Percentiles rank a stretch among this genome's conserved stretches.
Evolutionary conservation across 2,888 invertebrate species (phyloP).

Genomic region (Machimus atricapillus): DNA sequence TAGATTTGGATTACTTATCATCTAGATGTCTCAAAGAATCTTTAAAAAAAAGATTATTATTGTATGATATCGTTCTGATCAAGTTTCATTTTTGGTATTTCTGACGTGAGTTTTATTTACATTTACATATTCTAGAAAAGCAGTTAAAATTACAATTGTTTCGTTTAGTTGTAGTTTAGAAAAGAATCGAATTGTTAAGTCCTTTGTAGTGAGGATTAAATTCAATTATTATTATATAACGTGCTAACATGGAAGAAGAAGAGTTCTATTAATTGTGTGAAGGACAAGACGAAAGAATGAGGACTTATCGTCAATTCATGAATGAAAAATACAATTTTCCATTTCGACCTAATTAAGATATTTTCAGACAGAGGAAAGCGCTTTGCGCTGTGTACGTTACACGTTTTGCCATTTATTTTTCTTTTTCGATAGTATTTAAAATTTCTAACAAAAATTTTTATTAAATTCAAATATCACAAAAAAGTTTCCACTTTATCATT

Average conservation of each 20-base stretch:
- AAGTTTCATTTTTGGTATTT: slow-evolving; percentile 34
- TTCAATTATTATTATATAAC: slow-evolving; percentile 2
- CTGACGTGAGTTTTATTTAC: slow-evolving; percentile 7
- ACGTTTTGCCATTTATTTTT: neutral
- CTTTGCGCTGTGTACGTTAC: neutral
- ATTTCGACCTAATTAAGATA: neutral
- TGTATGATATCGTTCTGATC: slow-evolving; percentile 23
- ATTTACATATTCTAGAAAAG: slow-evolving; percentile 10
- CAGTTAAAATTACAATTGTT: slow-evolving; percentile 4
- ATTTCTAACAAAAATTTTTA: slow-evolving; percentile 11
- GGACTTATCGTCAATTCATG: neutral
- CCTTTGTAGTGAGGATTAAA: neutral
- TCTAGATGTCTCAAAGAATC: slow-evolving; percentile 19
- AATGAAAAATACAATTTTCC: neutral
- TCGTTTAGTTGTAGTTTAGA: neutral
- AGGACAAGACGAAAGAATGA: neutral
- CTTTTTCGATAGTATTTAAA: neutral
- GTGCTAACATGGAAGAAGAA: slow-evolving; percentile 15
- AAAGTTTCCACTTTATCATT: slow-evolving; percentile 12
- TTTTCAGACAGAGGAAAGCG: neutral
- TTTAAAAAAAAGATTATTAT: slow-evolving; percentile 24
- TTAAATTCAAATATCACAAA: slow-evolving; percentile 17
- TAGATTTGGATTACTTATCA: slow-evolving; percentile 32
- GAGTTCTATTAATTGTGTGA: neutral
- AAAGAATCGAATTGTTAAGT: neutral